Evolutionary conservation across 2,797 vertebrate genomes (phyloP).

Genomic region (Gila robusta): DNA sequence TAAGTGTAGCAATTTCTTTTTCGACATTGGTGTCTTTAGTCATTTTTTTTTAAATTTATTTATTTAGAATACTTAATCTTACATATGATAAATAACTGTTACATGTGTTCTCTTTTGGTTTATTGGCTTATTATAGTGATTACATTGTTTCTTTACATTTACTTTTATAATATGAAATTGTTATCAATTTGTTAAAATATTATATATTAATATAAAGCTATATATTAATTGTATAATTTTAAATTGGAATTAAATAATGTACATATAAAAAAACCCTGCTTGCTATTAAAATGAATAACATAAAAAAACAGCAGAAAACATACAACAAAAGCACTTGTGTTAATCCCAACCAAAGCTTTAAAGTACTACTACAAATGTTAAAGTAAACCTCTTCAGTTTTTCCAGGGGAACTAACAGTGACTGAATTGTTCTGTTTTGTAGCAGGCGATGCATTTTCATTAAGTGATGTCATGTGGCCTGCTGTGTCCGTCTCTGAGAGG

Average conservation of each 20-base stretch:
- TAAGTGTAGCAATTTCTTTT: not conserved
- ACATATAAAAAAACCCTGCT: not conserved
- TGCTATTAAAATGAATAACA: not conserved
- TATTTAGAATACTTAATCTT: not conserved
- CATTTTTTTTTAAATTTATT: not conserved
- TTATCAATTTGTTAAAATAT: not conserved
- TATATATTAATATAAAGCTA: not conserved
- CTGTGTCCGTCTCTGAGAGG: conserved; percentile 74
- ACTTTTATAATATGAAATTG: not conserved
- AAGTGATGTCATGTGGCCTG: conserved; percentile 80
- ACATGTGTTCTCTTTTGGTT: not conserved
- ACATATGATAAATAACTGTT: not conserved
- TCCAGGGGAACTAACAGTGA: conserved; percentile 71
- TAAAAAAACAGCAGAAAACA: not conserved
- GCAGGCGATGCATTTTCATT: conserved; percentile 79
- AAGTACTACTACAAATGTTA: conserved; percentile 72
- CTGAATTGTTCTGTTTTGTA: conserved; percentile 73
- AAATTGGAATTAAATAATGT: not conserved
- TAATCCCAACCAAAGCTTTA: conserved; percentile 61
- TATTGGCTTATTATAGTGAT: not conserved
- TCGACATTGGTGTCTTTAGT: not conserved
- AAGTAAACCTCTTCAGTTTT: conserved; percentile 73
- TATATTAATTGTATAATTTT: not conserved
- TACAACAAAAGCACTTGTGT: conserved; percentile 65
- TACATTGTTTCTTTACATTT: not conserved